Conservation (phyloP, 37 sponge, comb jelly and placozoan species). For the Ephydatia muelleri region DNA sequence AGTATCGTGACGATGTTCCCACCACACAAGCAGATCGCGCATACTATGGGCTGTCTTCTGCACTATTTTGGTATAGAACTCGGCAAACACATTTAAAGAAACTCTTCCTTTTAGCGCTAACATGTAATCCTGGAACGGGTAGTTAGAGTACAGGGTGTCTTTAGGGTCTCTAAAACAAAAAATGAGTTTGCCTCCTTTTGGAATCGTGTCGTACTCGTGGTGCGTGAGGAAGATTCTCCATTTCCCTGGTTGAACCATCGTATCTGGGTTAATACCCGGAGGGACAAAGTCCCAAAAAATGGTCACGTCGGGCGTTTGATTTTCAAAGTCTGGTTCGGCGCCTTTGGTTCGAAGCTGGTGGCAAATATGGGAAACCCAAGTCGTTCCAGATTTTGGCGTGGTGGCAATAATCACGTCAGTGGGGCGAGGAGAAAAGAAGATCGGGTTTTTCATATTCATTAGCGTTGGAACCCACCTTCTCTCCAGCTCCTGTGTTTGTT, state of each 20-base stretch:
- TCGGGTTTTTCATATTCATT: not conserved
- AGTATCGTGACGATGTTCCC: constrained; percentile 42
- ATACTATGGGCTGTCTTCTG: no score
- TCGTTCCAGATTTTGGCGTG: constrained; percentile 15
- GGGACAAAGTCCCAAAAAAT: not conserved
- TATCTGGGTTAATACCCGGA: not conserved
- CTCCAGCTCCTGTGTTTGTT: not conserved
- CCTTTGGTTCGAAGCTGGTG: constrained; percentile 16
- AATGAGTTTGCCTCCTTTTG: constrained; percentile 13
- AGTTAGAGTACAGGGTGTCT: constrained; percentile 7
- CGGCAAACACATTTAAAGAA: not conserved
- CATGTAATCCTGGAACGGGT: not conserved
- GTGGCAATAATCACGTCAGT: constrained; percentile 9
- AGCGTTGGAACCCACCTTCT: not conserved
- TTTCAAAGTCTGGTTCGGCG: constrained; percentile 27
- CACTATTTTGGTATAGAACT: not conserved
- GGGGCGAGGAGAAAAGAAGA: constrained; percentile 6
- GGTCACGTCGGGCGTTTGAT: not conserved
- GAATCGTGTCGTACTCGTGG: not conserved
- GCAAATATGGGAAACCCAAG: constrained; percentile 11
- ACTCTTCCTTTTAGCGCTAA: constrained; percentile 8
- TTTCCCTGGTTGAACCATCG: not conserved
- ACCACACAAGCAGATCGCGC: constrained; percentile 35
- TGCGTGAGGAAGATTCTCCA: not conserved
- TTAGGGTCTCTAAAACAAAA: constrained; percentile 13